These are phyloP conservation scores for Seriola aureovittata DNA, from an alignment of 2,113 vertebrate species.

Conservation along the genomic window DNA sequence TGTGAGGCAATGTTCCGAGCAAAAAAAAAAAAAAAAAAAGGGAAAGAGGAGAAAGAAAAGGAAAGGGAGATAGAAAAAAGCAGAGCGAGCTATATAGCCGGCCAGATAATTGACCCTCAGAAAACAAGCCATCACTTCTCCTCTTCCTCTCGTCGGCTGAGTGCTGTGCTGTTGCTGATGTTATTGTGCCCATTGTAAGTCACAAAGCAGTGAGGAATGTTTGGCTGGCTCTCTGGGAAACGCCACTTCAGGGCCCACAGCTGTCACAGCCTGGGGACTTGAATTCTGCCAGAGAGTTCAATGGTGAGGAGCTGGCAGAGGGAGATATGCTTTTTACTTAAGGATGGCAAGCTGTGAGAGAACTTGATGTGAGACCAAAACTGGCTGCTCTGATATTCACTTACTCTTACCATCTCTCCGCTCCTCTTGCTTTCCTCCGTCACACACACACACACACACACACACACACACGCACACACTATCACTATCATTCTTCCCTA, in stretches of 20 bases:
- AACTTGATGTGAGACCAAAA: conserved; percentile 86
- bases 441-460: background rate
- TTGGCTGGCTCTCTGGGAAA: conserved; percentile 91
- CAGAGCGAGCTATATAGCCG: conserved; percentile 42
- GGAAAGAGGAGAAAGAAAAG: conserved; percentile 43
- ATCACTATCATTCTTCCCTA: conserved; percentile 3
- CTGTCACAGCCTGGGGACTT: conserved; percentile 89
- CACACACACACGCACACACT: background rate
- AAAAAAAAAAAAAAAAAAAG: conserved; percentile 14
- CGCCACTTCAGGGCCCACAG: conserved; percentile 88
- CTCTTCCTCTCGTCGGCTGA: conserved; percentile 75
- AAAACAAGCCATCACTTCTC: conserved; percentile 75
- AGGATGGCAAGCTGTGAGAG: conserved; percentile 88
- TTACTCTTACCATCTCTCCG: conserved; percentile 13
- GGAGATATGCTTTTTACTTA: conserved; percentile 88
- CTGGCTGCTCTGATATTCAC: conserved; percentile 46
- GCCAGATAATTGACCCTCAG: conserved; percentile 75
- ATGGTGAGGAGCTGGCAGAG: conserved; percentile 87
- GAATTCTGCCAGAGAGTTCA: conserved; percentile 89
- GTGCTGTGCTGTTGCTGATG: conserved; percentile 71
- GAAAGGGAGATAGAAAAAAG: conserved; percentile 22
- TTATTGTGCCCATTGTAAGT: conserved; percentile 82
- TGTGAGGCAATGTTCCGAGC: conserved; percentile 55
- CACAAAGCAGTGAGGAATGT: conserved; percentile 87
- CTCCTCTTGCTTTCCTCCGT: conserved; percentile 81